A percentile compares a stretch with the other conserved stretches of the same genome.
Evolutionary conservation across 2,888 invertebrate genomes (phyloP).

Genomic region (Iselma pallidipennis): DNA sequence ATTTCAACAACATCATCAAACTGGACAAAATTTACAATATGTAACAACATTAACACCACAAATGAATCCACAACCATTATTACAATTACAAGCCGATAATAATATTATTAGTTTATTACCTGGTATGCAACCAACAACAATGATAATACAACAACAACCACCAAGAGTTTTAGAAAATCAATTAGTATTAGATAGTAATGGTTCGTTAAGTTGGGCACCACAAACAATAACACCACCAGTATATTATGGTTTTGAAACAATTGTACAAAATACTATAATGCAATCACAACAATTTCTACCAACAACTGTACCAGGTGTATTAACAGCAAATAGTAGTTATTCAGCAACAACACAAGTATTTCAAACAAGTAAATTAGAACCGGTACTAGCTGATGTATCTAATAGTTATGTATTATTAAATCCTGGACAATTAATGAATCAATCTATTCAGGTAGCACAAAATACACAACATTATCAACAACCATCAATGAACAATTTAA

Average conservation of each 20-base stretch:
- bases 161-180: slow-evolving; percentile 51
- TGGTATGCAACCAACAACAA: slow-evolving; percentile 46
- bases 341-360: slow-evolving; percentile 84
- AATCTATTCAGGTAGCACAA: slow-evolving; percentile 37
- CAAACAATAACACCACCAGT: slow-evolving; percentile 67
- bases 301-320: slow-evolving; percentile 77
- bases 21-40: slow-evolving; percentile 75
- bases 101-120: slow-evolving; percentile 52
- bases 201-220: slow-evolving; percentile 50
- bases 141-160: slow-evolving; percentile 53
- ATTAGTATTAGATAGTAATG: slow-evolving; percentile 52
- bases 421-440: slow-evolving; percentile 61
- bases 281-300: slow-evolving; percentile 86
- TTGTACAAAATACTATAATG: slow-evolving; percentile 87
- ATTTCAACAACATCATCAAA: slow-evolving; percentile 64
- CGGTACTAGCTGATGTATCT: slow-evolving; percentile 72
- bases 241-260: slow-evolving; percentile 82
- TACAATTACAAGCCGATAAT: slow-evolving; percentile 58
- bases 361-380: slow-evolving; percentile 84
- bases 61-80: slow-evolving; percentile 50
- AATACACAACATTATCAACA: slow-evolving; percentile 25
- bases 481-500: slow-evolving; percentile 25
- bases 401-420: slow-evolving; percentile 71
- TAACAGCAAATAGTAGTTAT: slow-evolving; percentile 81
- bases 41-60: slow-evolving; percentile 72